Conservation (phyloP, 2,797 vertebrate species). For the Dromococcyx pavoninus region DNA sequence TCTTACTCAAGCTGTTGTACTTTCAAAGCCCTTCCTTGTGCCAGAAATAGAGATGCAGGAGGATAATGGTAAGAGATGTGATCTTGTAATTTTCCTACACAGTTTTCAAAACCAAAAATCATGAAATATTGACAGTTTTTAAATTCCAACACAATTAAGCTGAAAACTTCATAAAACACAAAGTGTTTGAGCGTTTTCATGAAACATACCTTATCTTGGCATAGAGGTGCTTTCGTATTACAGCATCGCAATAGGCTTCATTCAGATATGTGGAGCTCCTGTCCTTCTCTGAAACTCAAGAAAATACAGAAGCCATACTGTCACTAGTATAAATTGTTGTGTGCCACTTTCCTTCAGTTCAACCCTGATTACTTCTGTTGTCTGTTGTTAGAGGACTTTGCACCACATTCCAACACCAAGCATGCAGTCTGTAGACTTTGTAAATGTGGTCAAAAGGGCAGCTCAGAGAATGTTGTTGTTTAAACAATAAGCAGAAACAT, state of each 20-base stretch:
- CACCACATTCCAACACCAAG: not conserved
- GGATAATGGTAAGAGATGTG: not conserved
- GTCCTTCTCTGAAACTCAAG: not conserved
- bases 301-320: not conserved
- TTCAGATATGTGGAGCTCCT: not conserved
- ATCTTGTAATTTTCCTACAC: not conserved
- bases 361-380: not conserved
- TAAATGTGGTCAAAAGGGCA: constrained; percentile 3
- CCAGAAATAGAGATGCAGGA: not conserved
- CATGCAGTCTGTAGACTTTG: not conserved
- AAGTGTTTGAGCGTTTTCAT: not conserved
- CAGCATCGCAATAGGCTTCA: not conserved
- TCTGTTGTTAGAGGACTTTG: not conserved
- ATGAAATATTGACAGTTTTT: not conserved
- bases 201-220: not conserved
- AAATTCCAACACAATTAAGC: not conserved
- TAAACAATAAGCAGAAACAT: constrained; percentile 30
- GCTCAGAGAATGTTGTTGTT: not conserved
- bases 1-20: not conserved
- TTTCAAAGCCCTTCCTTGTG: not conserved
- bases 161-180: not conserved
- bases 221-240: not conserved
- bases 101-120: not conserved
- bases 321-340: not conserved
- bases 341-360: not conserved